Base-by-base conservation (phyloP, 2,113 vertebrate species). In the Atlantisia rogersi region DNA sequence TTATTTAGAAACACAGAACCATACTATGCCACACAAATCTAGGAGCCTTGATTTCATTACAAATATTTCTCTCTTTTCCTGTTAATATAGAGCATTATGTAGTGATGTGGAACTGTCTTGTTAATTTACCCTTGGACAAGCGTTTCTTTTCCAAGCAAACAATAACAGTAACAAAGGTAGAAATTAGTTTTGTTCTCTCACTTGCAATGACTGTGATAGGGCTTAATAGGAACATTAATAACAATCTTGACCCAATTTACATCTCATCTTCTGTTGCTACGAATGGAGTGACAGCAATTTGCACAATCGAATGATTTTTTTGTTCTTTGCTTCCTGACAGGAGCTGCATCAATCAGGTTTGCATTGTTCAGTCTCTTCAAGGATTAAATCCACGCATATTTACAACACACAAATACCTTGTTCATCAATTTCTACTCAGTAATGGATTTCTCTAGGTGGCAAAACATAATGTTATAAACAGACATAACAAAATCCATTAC, bases 1-100 rank as follows among this genome's bases (percentile, higher is more conserved):
- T 91, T 92, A 87, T 91, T 94, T 87, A 89, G 55, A 89, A 74
- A 96, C 74, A 44, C 18, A 62, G 69, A 92, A 86, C 86, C 25
- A 68, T 84, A 60, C 29, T 19, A 31, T 24, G 58, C 35, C 71
- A 50, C 52, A 78, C 56, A 87, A 76, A 94, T 87, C 70, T 52
- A 89, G 67, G 48, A 4, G 39, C 5, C 2, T 21, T 62, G 42
- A 75, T 84, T 78, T 80, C 87, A 64, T 91, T 62, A 81, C 65
- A 91, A 68, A 64, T 75, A 80, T 59, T 92, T 85, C 55, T 93
- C 48, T 69, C 40, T 86, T 86, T 81, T 83, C 56, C 50, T 90
- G 22, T 88, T 84, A 64, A 75, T 50, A 53, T 9, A 67, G 40
- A 86, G 39, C 29, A 40, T 60, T 82, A 87, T 10, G 44, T 68